phyloP scores from a whole-genome alignment of 2,888 invertebrate genomes.

The Allolobophora icterica region DNA sequence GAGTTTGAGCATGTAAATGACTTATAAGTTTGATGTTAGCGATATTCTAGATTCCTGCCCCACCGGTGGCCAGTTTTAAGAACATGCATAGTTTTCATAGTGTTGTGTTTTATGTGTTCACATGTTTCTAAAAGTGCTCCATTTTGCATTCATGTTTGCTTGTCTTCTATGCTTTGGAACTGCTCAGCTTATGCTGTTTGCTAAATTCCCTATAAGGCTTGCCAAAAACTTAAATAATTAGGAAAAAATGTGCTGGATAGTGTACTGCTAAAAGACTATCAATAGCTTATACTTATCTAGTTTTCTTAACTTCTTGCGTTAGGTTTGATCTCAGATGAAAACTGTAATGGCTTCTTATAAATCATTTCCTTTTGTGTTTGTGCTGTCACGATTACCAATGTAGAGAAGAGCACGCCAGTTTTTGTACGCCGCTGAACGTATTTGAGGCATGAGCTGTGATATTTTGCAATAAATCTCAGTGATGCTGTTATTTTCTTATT shows the following conservation, averaged over 20 bases:
- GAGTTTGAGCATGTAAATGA: slow-evolving; percentile 22
- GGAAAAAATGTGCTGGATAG: neutral
- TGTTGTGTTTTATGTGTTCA: slow-evolving; percentile 26
- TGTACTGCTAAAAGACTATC: neutral
- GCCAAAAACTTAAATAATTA: neutral
- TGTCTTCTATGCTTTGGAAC: neutral
- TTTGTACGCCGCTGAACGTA: slow-evolving; percentile 20
- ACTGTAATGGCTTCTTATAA: neutral
- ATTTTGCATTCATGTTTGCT: slow-evolving; percentile 20
- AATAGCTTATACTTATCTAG: neutral
- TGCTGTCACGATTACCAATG: slow-evolving; percentile 30
- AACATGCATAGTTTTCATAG: slow-evolving; percentile 23
- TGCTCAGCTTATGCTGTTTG: neutral
- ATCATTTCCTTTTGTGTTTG: slow-evolving; percentile 24
- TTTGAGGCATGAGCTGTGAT: slow-evolving; percentile 27
- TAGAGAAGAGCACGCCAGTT: slow-evolving; percentile 25
- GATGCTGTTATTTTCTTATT: slow-evolving; percentile 29
- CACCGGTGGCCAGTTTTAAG: slow-evolving; percentile 27
- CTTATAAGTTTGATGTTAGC: neutral
- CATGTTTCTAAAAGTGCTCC: slow-evolving; percentile 18
- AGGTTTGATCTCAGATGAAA: neutral
- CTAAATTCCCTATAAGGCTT: slow-evolving; percentile 13
- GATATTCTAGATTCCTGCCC: slow-evolving; percentile 25
- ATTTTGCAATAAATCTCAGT: slow-evolving; percentile 31
- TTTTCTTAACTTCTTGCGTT: neutral